Base-by-base conservation (phyloP, 2,797 vertebrate genomes). In the Spinus pinus region DNA sequence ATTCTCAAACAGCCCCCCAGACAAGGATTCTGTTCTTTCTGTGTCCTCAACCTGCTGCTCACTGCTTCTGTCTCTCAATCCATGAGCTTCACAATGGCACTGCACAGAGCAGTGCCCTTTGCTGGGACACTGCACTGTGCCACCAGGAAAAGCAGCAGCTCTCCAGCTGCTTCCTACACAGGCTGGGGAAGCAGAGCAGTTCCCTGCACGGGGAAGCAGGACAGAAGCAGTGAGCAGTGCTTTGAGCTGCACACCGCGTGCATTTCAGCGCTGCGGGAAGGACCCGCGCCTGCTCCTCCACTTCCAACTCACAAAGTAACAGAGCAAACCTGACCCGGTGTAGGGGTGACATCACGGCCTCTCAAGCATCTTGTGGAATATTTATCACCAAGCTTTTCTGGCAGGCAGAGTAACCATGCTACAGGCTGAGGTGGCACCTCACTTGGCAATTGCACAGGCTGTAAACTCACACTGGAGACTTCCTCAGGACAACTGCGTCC, bases 121-220 rank as follows among this genome's bases (percentile, higher is more conserved):
- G 58, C n/a, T 8, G 12, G 74, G 64, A 82, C 64, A 21, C 67
- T 30, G 27, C 30, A 4, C 64, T 20, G 57, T 18, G 50, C 30
- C 71, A 22, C 0, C 7, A 61, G 56, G 49, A 53, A 30, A 64
- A 61, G 86, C 65, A 74, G 71, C 78, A 13, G 20, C 64, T 57
- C 47, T 69, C 49, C 79, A 60, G 58, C 15, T 12, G 71, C 60
- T 53, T 60, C 66, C 90, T 46, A 5, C 27, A 18, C 37, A 57
- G 71, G 54, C 72, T 78, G 58, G 33, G 81, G 53, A 46, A 51
- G 80, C 73, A 73, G 54, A 86, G 60, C 80, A 88, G 47, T 22
- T 41, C 54, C 84, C 90, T 77, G 92, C 83, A 53, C 61, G 41
- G 82, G 86, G 86, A 69, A 81, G 49, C 16, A 35, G 90, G 81